Evolutionary conservation across 2,888 invertebrate species (phyloP).

Genomic region (Scrobipalpa atriplicella): DNA sequence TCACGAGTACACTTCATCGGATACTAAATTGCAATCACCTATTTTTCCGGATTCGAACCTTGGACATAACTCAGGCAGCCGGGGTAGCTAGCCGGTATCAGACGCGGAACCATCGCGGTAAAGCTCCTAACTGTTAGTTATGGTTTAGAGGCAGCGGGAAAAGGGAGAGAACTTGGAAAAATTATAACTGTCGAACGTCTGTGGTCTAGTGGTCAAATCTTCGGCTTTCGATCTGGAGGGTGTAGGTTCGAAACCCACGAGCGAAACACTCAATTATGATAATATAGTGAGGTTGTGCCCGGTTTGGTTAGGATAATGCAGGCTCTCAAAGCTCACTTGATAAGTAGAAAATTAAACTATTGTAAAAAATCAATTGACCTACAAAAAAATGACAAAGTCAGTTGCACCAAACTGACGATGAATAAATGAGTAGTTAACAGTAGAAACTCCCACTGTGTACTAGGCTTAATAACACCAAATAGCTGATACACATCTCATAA

Average conservation of each 20-base stretch:
- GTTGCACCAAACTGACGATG: neutral
- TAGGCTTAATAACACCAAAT: neutral
- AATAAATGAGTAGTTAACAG: neutral
- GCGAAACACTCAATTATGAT: too few relatives aligned
- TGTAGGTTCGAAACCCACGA: too few relatives aligned
- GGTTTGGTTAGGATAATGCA: too few relatives aligned
- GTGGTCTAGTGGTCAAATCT: neutral
- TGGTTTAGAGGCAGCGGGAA: slow-evolving; percentile 33
- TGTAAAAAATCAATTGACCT: too few relatives aligned
- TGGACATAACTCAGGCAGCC: slow-evolving; percentile 28
- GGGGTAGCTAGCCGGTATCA: slow-evolving; percentile 35
- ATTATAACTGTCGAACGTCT: slow-evolving; percentile 7
- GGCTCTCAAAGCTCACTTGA: too few relatives aligned
- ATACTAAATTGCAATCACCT: slow-evolving; percentile 29
- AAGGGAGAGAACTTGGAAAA: slow-evolving; percentile 14
- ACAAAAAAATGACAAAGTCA: too few relatives aligned
- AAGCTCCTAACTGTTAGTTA: slow-evolving; percentile 37
- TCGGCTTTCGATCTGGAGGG: neutral
- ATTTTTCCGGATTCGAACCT: slow-evolving; percentile 24
- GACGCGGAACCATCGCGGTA: slow-evolving; percentile 37
- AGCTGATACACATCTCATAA: slow-evolving; percentile 10
- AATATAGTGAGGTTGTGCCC: too few relatives aligned
- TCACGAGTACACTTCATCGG: slow-evolving; percentile 19
- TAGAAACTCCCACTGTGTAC: neutral
- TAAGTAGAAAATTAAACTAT: too few relatives aligned